phyloP scores from a whole-genome alignment of 2,113 vertebrate genomes.

The Trematomus loennbergii region DNA sequence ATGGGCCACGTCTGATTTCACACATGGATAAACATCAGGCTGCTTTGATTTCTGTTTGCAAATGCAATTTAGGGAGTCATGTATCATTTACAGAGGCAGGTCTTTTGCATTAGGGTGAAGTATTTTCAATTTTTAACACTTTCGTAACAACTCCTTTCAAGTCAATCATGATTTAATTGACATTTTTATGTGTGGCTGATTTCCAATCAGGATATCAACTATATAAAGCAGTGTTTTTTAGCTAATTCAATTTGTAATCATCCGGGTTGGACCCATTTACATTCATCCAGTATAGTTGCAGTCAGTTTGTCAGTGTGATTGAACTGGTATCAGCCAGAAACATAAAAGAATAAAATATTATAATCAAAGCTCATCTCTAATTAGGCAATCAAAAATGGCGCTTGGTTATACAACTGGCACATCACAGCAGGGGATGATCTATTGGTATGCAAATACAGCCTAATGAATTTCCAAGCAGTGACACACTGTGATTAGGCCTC shows the following conservation, averaged over 20 bases:
- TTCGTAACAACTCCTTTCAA: neutral
- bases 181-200: neutral
- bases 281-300: slow-evolving; percentile 22
- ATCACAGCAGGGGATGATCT: slow-evolving; percentile 56
- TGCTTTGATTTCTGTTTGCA: slow-evolving; percentile 57
- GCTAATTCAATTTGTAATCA: slow-evolving; percentile 18
- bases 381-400: slow-evolving; percentile 61
- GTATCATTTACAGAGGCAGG: slow-evolving; percentile 51
- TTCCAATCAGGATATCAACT: neutral
- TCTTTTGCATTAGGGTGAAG: slow-evolving; percentile 24
- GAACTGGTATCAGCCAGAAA: slow-evolving; percentile 3
- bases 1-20: slow-evolving; percentile 66
- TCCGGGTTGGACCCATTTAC: neutral
- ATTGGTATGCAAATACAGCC: slow-evolving; percentile 70
- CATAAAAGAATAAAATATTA: slow-evolving; percentile 18
- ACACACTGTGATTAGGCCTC: slow-evolving; percentile 56
- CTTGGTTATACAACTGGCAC: slow-evolving; percentile 46
- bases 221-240: slow-evolving; percentile 17
- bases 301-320: neutral
- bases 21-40: slow-evolving; percentile 56
- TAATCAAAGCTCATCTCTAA: slow-evolving; percentile 52
- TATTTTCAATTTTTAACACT: neutral
- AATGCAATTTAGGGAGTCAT: slow-evolving; percentile 51
- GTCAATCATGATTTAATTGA: neutral
- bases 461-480: slow-evolving; percentile 63